Percentiles rank a stretch among this genome's conserved stretches.
Conservation (phyloP, 2,888 invertebrate genomes). For the Trichogramma dendrolimi region DNA sequence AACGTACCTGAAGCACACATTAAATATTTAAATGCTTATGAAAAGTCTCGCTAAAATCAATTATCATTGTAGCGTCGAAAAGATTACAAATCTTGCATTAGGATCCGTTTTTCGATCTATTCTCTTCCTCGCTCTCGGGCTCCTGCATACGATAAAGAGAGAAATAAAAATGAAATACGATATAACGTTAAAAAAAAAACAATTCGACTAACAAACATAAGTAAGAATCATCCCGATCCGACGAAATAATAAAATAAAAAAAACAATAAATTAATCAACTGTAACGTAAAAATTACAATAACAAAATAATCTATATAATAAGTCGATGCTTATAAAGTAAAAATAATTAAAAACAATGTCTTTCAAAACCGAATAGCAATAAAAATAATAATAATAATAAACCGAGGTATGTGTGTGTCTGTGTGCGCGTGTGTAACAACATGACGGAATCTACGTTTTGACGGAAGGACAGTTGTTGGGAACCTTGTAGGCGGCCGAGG, state of each 20-base stretch:
- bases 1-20: neutral
- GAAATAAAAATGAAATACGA: no score
- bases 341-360: neutral
- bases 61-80: no score
- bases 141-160: no score
- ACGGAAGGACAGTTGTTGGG: constrained; percentile 17
- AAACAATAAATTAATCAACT: neutral
- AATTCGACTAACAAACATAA: neutral
- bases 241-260: neutral
- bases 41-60: no score
- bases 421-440: neutral
- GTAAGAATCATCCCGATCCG: neutral
- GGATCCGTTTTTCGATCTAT: no score
- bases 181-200: neutral
- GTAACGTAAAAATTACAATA: no score
- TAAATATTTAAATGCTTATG: constrained; percentile 1
- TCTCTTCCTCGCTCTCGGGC: no score
- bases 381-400: neutral
- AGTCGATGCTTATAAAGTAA: neutral
- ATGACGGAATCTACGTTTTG: constrained; percentile 11
- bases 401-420: neutral
- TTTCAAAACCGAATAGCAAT: neutral
- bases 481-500: constrained; percentile 15
- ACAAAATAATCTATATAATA: neutral
- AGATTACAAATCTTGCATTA: no score